Percentiles rank a stretch among this genome's conserved stretches.
These are phyloP conservation scores for Protonibea diacanthus DNA, from an alignment of 2,797 vertebrate species.

Conservation along the genomic window DNA sequence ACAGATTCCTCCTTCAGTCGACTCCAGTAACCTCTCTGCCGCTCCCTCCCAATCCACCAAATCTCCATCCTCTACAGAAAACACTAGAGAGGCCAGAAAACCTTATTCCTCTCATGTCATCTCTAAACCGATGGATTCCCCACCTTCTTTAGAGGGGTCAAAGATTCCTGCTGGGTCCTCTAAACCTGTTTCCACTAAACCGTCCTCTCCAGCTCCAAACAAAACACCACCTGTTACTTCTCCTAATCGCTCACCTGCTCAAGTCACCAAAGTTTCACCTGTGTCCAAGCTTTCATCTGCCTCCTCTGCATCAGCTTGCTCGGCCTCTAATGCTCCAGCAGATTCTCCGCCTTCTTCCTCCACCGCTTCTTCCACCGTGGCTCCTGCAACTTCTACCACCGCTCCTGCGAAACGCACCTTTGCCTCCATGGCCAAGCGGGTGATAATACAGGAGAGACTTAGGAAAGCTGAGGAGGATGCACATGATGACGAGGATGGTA, in stretches of 20 bases:
- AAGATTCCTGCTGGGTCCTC: slow-evolving; percentile 15
- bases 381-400: slow-evolving; percentile 4
- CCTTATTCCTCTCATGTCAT: background rate
- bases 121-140: slow-evolving; percentile 22
- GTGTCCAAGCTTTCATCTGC: slow-evolving; percentile 23
- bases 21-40: slow-evolving; percentile 30
- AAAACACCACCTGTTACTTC: slow-evolving; percentile 3
- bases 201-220: background rate
- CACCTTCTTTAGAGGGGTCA: slow-evolving; percentile 13
- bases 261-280: slow-evolving; percentile 6
- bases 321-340: background rate
- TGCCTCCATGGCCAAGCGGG: slow-evolving; percentile 73
- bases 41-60: slow-evolving; percentile 1
- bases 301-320: background rate
- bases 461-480: slow-evolving; percentile 74
- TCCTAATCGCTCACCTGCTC: background rate
- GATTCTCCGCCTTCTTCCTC: slow-evolving; percentile 12
- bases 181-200: slow-evolving; percentile 7
- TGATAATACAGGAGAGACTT: slow-evolving; percentile 81
- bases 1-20: slow-evolving; percentile 32
- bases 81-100: slow-evolving; percentile 4
- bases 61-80: slow-evolving; percentile 28
- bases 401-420: slow-evolving; percentile 63
- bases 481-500: slow-evolving; percentile 77
- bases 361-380: background rate